Conservation (phyloP, 2,797 vertebrate genomes). For the Poeciliopsis presidionis region DNA sequence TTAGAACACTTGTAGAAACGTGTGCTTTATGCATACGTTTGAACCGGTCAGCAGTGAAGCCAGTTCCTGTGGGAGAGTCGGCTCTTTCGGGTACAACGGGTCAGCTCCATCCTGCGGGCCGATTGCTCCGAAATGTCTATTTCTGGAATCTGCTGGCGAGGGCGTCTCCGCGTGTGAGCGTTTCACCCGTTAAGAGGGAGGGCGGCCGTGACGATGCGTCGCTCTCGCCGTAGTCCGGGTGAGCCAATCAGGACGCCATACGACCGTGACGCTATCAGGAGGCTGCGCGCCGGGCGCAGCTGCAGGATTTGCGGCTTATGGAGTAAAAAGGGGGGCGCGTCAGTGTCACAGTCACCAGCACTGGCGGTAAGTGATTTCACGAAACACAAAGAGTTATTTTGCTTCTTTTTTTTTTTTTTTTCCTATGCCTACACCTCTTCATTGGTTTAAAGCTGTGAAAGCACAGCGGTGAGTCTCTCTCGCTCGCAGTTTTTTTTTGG, state of each 20-base stretch:
- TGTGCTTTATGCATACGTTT: constrained; percentile 1
- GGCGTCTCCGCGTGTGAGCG: not conserved
- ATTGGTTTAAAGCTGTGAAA: not conserved
- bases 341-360: not conserved
- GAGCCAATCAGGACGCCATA: not conserved
- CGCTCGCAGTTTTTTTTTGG: not conserved
- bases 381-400: not conserved
- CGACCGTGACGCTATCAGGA: not conserved
- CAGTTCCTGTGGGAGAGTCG: not conserved
- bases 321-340: not conserved
- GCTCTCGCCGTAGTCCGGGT: not conserved
- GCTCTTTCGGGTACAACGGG: constrained; percentile 18
- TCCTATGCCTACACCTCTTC: not conserved
- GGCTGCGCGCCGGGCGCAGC: not conserved
- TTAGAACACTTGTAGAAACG: not conserved
- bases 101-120: constrained; percentile 57
- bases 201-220: not conserved
- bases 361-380: not conserved
- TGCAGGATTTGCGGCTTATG: not conserved
- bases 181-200: not conserved
- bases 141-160: constrained; percentile 28
- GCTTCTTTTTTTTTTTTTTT: not conserved
- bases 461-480: not conserved
- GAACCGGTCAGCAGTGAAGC: constrained; percentile 1
- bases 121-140: constrained; percentile 52